Conservation (phyloP, 2,888 invertebrate species). For the Sthenelais limicola region DNA sequence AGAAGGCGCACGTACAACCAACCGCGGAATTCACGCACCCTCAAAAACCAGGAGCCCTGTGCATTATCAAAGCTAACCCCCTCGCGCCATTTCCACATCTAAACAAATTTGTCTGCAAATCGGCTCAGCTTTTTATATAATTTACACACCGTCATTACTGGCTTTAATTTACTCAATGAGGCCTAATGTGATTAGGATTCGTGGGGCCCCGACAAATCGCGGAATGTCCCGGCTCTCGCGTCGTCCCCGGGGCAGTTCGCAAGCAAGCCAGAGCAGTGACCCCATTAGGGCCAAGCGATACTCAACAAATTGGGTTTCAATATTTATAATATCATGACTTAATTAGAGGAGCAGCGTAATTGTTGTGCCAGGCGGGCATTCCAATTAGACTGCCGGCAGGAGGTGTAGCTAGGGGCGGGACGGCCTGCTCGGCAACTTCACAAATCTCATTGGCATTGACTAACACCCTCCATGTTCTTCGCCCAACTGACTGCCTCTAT, state of each 20-base stretch:
- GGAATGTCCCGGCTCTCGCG: not conserved
- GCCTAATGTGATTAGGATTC: slow-evolving; percentile 37
- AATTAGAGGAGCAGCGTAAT: slow-evolving; percentile 41
- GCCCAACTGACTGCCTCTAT: no score
- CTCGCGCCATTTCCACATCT: slow-evolving; percentile 21
- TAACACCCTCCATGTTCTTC: no score
- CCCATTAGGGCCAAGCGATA: slow-evolving; percentile 37
- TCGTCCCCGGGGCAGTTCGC: not conserved
- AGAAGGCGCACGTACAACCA: not conserved
- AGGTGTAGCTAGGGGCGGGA: not conserved
- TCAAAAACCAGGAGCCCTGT: no score
- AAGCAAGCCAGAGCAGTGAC: not conserved
- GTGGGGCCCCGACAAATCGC: slow-evolving; percentile 33
- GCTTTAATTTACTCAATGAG: slow-evolving; percentile 42
- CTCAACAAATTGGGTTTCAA: slow-evolving; percentile 40
- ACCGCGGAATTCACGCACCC: not conserved
- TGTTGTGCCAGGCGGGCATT: slow-evolving; percentile 8
- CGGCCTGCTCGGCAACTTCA: slow-evolving; percentile 5
- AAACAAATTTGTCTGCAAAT: slow-evolving; percentile 40
- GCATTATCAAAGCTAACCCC: not conserved
- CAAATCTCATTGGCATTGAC: slow-evolving; percentile 35
- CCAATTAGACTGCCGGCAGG: slow-evolving; percentile 26
- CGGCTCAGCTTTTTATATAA: slow-evolving; percentile 43
- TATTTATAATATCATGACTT: slow-evolving; percentile 46
- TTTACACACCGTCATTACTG: slow-evolving; percentile 43